Evolutionary conservation across 2,797 vertebrate genomes (phyloP).

Genomic region (Notolabrus celidotus): DNA sequence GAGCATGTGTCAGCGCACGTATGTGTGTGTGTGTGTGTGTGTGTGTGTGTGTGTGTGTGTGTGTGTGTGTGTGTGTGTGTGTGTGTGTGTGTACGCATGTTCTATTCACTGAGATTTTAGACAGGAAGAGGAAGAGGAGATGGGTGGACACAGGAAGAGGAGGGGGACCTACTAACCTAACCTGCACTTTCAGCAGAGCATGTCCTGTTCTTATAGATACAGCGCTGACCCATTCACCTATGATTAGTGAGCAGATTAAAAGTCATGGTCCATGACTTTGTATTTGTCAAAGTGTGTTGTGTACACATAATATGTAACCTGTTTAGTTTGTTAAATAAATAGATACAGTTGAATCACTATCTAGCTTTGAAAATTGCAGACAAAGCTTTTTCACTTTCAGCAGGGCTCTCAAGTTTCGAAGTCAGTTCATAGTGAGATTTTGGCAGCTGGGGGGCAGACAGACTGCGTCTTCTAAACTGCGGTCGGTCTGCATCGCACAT

Average conservation of each 20-base stretch:
- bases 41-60: no score
- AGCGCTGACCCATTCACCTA: conserved; percentile 21
- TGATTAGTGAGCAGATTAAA: not conserved
- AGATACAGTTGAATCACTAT: no score
- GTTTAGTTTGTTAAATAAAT: no score
- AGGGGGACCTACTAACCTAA: conserved; percentile 51
- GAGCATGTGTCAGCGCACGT: not conserved
- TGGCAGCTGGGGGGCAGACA: no score
- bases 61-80: conserved; percentile 17
- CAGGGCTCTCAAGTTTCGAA: no score
- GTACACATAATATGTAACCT: no score
- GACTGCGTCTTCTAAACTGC: no score
- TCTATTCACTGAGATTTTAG: conserved; percentile 46
- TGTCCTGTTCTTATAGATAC: conserved; percentile 39
- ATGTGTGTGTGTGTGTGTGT: conserved; percentile 12
- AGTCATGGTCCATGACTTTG: not conserved
- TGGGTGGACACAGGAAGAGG: conserved; percentile 75
- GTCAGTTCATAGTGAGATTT: no score
- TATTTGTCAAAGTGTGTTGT: no score
- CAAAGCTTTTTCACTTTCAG: no score
- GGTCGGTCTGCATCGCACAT: no score
- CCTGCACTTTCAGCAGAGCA: conserved; percentile 44
- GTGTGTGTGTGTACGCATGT: not conserved
- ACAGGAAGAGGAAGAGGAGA: conserved; percentile 72
- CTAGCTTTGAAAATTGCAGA: no score